A percentile compares a stretch with the other conserved stretches of the same genome.
These are phyloP conservation scores for Lepidurus couesii DNA, from an alignment of 1,140 invertebrate genomes.

Conservation along the genomic window DNA sequence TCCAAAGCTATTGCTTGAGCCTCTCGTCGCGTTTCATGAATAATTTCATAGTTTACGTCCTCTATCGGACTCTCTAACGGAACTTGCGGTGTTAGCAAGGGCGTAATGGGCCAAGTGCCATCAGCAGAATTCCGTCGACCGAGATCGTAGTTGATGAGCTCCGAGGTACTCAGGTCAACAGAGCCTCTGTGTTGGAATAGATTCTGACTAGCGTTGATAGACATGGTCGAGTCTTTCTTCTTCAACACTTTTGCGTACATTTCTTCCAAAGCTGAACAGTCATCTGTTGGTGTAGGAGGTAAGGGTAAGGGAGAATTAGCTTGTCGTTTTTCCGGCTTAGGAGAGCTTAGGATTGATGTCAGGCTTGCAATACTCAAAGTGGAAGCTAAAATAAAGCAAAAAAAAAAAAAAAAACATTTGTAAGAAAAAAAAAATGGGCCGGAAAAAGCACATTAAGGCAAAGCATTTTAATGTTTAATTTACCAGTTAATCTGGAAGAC, in stretches of 20 bases:
- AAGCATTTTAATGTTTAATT: background rate
- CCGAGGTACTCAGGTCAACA: conserved; percentile 29
- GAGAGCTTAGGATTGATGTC: conserved; percentile 64
- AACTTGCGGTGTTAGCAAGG: background rate
- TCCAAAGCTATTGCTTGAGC: background rate
- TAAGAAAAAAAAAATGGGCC: conserved; percentile 31
- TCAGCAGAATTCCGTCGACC: conserved; percentile 30
- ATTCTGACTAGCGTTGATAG: background rate
- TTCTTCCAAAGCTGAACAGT: conserved; percentile 54
- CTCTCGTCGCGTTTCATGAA: conserved; percentile 23
- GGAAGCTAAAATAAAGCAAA: conserved; percentile 51
- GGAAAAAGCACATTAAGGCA: conserved; percentile 14
- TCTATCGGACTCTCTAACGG: background rate
- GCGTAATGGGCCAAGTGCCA: background rate
- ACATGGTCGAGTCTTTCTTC: conserved; percentile 34
- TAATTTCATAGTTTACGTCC: background rate
- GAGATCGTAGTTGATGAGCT: conserved; percentile 20
- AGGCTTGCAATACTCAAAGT: conserved; percentile 69
- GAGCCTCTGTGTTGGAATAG: conserved; percentile 29
- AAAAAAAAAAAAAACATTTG: conserved; percentile 32
- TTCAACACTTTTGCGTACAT: conserved; percentile 74
- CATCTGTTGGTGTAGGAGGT: conserved; percentile 50
- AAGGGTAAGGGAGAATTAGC: conserved; percentile 75
- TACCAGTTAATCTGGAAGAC: conserved; percentile 31
- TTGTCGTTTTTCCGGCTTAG: conserved; percentile 78